These are phyloP conservation scores for Disparrhopalites patrizii DNA, from an alignment of 2,888 invertebrate genomes.

Conservation along the genomic window DNA sequence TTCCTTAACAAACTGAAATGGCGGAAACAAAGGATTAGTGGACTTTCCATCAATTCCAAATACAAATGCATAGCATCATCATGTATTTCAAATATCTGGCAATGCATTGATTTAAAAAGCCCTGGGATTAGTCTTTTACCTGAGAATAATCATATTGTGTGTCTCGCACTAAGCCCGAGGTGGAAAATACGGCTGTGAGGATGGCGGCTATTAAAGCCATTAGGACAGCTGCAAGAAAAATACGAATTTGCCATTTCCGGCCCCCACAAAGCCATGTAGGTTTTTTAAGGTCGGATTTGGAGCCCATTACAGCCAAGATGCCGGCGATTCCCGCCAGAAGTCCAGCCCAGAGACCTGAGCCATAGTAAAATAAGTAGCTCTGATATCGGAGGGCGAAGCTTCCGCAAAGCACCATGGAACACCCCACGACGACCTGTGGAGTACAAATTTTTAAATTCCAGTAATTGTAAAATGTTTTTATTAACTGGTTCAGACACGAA, in stretches of 20 bases:
- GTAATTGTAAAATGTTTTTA: conserved; percentile 1
- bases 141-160: conserved; percentile 25
- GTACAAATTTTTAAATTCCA: conserved; percentile 1
- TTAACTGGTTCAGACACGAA: too few relatives aligned
- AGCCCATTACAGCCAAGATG: conserved; percentile 39
- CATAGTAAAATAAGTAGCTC: conserved; percentile 46
- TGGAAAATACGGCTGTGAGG: conserved; percentile 41
- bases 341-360: conserved; percentile 45
- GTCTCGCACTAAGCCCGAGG: conserved; percentile 41
- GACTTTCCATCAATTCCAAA: background rate
- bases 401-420: conserved; percentile 44
- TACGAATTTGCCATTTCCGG: conserved; percentile 39
- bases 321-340: conserved; percentile 41
- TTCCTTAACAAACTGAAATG: conserved; percentile 7
- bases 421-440: conserved; percentile 41
- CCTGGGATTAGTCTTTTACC: conserved; percentile 15
- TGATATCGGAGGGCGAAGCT: conserved; percentile 43
- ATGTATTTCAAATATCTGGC: background rate
- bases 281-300: conserved; percentile 39
- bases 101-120: too few relatives aligned
- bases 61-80: background rate
- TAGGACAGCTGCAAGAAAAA: conserved; percentile 32
- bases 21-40: too few relatives aligned
- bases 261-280: conserved; percentile 43
- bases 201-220: conserved; percentile 36